Base-by-base conservation (phyloP, 1,140 invertebrate genomes). In the Idris sp. region DNA sequence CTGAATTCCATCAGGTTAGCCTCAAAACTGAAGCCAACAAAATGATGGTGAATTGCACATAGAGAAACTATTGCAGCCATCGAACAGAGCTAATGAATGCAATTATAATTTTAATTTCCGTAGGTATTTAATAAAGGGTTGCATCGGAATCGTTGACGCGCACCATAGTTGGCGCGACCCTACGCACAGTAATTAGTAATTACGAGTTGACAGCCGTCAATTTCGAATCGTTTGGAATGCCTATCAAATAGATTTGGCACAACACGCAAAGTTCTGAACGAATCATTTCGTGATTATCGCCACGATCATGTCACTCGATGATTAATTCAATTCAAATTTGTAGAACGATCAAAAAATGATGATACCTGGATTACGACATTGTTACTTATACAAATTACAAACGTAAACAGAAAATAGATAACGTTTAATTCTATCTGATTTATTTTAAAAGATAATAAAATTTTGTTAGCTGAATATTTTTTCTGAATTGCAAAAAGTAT, bases 81-180 rank as follows among this genome's bases (percentile, higher is more conserved):
- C 19, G 58, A 56, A 78, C 64, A 79, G 79, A 74, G 76, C 72
- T 81, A 84, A 82, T 84, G 81, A 86, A 84, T 84, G 86, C 85
- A 87, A 87, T 87, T 87, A 87, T 86, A 86, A 87, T 87, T 87
- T 87, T 87, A 87, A 87, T 87, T 87, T 87, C n/a, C 84, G 76
- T 84, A 85, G 85, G 85, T 85, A 87, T 87, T 87, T 85, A 87
- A 86, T 86, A 87, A 86, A 86, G 84, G 84, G 83, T 79, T 67
- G 77, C 77, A 82, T 79, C 78, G 77, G 53, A 75, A 69, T 76
- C 67, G 67, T 49, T 72, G 73, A 75, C 73, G 72, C 71, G 74
- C 53, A 51, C 71, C 54, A 56, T 62, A 59, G 59, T 67, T 71
- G 72, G 62, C 76, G 71, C 74, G 75, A 65, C 65, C 76, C 78